Evolutionary conservation across 92 coral and sea anemone species (phyloP), one percentile per base, ranked within the genome.

Genomic region (Umimayanthus kanabou): DNA sequence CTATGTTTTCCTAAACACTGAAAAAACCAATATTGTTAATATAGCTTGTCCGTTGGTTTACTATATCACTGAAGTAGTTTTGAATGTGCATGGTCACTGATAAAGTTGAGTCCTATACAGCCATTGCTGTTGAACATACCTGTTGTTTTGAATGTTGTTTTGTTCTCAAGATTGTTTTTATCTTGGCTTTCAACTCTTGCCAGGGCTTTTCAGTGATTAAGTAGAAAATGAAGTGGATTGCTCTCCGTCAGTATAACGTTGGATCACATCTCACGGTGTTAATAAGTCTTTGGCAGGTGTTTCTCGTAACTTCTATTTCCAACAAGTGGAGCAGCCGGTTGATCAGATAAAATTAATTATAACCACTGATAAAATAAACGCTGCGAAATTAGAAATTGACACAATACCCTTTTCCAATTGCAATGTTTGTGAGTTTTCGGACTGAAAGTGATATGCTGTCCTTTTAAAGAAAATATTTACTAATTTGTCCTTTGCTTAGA

Each of bases 211-310:
- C 47, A 30, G n/a, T 73, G 77, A 37, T 37, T 33, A 9, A 29
- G 42, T 20, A 33, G 42, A 73, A 39, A 73, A 39, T 30, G 77
- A 73, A 73, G 69, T 28, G 15, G 40, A 28, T 37, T 73, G 77
- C 43, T 73, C 77, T 20, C 43, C 45, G 45, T 30, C 23, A 22
- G 33, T 4, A 73, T 11, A 28, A 37, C 15, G 45, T 23, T 73
- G 77, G 33, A 30, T n/a, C 33, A 3, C 77, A 73, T 29, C 18
- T 37, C 77, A 37, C 77, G 23, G 10, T n/a, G 42, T 29, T 73
- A 73, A 73, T 20, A 73, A 73, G 42, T 30, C 77, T 73, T 39
- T 20, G 9, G 77, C 47, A 73, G 77, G 77, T 73, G 77, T 37
- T 73, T 29, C 28, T 37, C 47, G 15, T 37, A 73, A 37, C 42